Evolutionary conservation across 2,888 invertebrate species (phyloP).

Genomic region (Oxycera nigricornis): DNA sequence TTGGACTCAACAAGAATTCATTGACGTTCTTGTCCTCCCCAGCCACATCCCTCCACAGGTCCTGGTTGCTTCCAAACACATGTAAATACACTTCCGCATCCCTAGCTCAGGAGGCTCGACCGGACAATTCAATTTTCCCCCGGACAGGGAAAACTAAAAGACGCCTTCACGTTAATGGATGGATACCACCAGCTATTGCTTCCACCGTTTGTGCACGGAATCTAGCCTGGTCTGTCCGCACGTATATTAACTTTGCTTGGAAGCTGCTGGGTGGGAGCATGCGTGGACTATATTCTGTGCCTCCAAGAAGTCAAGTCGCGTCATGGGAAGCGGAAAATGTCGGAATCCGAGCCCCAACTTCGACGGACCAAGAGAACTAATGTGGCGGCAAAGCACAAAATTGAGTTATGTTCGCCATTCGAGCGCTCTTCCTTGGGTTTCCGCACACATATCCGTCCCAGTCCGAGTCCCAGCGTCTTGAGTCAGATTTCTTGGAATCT

Average conservation of each 20-base stretch:
- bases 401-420: background rate
- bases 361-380: background rate
- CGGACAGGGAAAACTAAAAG: background rate
- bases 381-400: background rate
- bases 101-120: background rate
- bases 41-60: background rate
- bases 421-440: background rate
- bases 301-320: background rate
- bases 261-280: background rate
- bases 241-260: background rate
- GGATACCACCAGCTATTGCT: background rate
- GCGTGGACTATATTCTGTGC: background rate
- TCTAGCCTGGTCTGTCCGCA: background rate
- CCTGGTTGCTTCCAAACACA: background rate
- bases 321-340: background rate
- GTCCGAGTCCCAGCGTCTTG: background rate
- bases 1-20: conserved; percentile 3
- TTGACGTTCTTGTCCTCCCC: background rate
- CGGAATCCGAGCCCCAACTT: background rate
- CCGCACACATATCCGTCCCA: background rate
- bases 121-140: background rate
- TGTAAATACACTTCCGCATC: background rate
- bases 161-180: background rate
- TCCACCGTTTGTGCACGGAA: background rate
- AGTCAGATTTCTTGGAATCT: background rate